These are phyloP conservation scores for Drepana arcuata DNA, from an alignment of 1,140 invertebrate genomes.

Conservation along the genomic window DNA sequence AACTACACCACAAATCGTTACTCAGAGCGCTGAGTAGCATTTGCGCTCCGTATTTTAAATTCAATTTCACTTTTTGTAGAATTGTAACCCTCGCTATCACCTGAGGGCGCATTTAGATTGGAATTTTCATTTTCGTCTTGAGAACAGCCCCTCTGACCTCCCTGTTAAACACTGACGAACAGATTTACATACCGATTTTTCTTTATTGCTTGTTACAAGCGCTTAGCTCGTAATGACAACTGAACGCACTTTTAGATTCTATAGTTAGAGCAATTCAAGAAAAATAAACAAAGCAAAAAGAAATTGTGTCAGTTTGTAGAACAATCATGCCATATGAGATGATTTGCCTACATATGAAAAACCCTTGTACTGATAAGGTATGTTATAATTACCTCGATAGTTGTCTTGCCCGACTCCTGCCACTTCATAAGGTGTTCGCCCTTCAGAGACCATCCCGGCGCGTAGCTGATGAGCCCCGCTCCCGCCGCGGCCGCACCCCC, in stretches of 20 bases:
- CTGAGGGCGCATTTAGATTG: slow-evolving; percentile 59
- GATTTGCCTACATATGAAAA: too few species aligned
- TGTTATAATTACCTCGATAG: slow-evolving; percentile 53
- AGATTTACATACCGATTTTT: slow-evolving; percentile 57
- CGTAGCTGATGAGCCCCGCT: slow-evolving; percentile 65
- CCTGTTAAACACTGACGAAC: slow-evolving; percentile 18
- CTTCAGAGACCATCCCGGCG: slow-evolving; percentile 69
- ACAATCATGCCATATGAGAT: too few species aligned
- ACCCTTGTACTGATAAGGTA: too few species aligned
- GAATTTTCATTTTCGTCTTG: slow-evolving; percentile 59
- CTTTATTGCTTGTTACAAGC: slow-evolving; percentile 29
- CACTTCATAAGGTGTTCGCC: slow-evolving; percentile 70
- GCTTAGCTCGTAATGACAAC: too few species aligned
- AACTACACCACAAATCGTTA: too few species aligned
- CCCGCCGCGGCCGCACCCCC: slow-evolving; percentile 21
- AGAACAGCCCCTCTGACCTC: slow-evolving; percentile 32
- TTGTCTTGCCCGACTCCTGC: slow-evolving; percentile 69
- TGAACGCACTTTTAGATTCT: too few species aligned
- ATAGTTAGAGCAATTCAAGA: too few species aligned
- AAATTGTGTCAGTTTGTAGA: too few species aligned
- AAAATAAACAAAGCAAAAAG: too few species aligned
- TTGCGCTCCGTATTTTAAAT: too few species aligned
- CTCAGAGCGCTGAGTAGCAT: too few species aligned
- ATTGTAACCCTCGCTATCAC: slow-evolving; percentile 22
- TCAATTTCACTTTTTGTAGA: slow-evolving; percentile 14